Conservation (phyloP, 1,140 invertebrate species). For the Zaprionus gabonicus region DNA sequence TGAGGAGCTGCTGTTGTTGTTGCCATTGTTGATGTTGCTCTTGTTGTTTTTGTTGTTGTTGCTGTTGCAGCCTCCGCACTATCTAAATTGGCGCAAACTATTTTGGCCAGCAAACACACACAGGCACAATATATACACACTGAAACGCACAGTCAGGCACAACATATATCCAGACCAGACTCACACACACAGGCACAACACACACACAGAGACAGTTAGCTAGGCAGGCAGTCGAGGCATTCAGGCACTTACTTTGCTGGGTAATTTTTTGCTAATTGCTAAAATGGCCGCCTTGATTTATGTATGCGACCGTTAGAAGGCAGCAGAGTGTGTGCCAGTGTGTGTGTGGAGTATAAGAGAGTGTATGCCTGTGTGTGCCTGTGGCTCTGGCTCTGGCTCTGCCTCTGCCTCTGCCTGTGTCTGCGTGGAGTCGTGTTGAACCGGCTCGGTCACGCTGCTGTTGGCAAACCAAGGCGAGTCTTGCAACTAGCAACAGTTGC, state of each 20-base stretch:
- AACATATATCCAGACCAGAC: background rate
- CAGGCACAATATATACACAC: background rate
- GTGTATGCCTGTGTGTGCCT: background rate
- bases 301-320: slow-evolving; percentile 72
- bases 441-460: slow-evolving; percentile 67
- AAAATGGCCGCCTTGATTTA: slow-evolving; percentile 80
- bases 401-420: background rate
- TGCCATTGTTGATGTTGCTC: background rate
- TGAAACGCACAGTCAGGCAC: background rate
- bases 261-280: slow-evolving; percentile 62
- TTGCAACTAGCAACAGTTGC: slow-evolving; percentile 71
- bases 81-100: slow-evolving; percentile 47
- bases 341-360: slow-evolving; percentile 1
- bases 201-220: slow-evolving; percentile 14
- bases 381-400: slow-evolving; percentile 1
- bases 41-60: background rate
- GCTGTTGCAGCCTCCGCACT: slow-evolving; percentile 26
- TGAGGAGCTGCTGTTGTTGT: slow-evolving; percentile 15
- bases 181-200: slow-evolving; percentile 21
- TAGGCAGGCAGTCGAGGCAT: slow-evolving; percentile 6
- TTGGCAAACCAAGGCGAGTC: slow-evolving; percentile 60
- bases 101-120: slow-evolving; percentile 30
- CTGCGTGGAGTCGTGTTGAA: slow-evolving; percentile 61
- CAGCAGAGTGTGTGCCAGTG: slow-evolving; percentile 25
- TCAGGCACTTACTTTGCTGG: slow-evolving; percentile 39